Evolutionary conservation across 2,113 vertebrate genomes (phyloP).

Genomic region (Hippocampus guttulatus): DNA sequence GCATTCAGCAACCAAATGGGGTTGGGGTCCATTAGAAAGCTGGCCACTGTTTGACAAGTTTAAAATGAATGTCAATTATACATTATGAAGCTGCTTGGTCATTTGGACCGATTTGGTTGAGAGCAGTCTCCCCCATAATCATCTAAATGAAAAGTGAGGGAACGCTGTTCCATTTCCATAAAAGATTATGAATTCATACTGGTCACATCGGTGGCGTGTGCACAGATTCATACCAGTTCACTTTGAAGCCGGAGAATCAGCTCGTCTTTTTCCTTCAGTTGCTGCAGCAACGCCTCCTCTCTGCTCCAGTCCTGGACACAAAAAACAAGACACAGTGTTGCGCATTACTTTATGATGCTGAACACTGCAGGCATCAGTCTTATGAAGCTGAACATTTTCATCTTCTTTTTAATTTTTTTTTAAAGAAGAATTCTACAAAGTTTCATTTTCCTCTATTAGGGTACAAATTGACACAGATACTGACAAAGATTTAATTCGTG

Average conservation of each 20-base stretch:
- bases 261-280: slow-evolving; percentile 90
- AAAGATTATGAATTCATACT: neutral
- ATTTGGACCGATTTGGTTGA: neutral
- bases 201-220: too few species aligned
- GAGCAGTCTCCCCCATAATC: neutral
- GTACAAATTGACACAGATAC: neutral
- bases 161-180: neutral
- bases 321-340: slow-evolving; percentile 44
- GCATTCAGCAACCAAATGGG: neutral
- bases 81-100: neutral
- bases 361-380: neutral
- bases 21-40: neutral
- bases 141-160: neutral
- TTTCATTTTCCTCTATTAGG: neutral
- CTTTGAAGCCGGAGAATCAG: slow-evolving; percentile 85
- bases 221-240: slow-evolving; percentile 82
- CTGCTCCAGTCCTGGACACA: slow-evolving; percentile 82
- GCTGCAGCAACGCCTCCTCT: slow-evolving; percentile 88
- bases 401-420: neutral
- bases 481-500: neutral
- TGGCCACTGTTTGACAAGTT: neutral
- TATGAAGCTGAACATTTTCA: neutral
- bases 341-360: slow-evolving; percentile 8
- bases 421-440: neutral
- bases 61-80: neutral